Percentiles rank a stretch among this genome's conserved stretches.
Evolutionary conservation across 2,797 vertebrate species (phyloP).

Genomic region (Schizothorax lantsangensis): DNA sequence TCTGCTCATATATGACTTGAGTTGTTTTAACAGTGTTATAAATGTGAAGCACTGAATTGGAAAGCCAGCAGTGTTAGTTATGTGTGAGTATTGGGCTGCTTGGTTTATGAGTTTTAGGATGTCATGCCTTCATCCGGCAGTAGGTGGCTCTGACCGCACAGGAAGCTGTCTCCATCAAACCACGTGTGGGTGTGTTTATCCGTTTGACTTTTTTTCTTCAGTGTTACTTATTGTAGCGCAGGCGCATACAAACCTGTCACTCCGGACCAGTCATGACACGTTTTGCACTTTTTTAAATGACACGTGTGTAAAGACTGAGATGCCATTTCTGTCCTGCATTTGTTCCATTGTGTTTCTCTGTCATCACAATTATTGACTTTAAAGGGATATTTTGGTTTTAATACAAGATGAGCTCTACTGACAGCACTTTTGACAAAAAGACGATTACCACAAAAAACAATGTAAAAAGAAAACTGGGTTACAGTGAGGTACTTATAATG

Average conservation of each 20-base stretch:
- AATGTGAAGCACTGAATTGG: conserved; percentile 23
- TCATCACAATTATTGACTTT: neutral
- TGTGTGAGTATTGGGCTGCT: neutral
- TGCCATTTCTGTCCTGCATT: conserved; percentile 25
- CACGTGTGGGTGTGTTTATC: neutral
- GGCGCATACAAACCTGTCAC: conserved; percentile 53
- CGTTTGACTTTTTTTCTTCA: neutral
- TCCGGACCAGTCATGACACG: conserved; percentile 19
- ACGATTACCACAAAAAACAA: neutral
- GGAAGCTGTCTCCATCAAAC: neutral
- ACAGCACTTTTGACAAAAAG: neutral
- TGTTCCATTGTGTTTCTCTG: neutral
- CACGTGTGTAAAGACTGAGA: conserved; percentile 13
- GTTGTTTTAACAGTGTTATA: conserved; percentile 44
- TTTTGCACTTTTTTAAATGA: conserved; percentile 55
- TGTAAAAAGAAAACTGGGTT: neutral
- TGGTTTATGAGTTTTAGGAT: neutral
- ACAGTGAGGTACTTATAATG: neutral
- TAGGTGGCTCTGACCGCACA: conserved; percentile 33
- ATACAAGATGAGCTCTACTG: neutral
- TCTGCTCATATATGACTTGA: conserved; percentile 16
- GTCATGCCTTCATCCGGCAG: conserved; percentile 14
- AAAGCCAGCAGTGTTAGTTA: neutral
- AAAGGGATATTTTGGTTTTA: neutral
- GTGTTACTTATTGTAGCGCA: conserved; percentile 47